These are phyloP conservation scores for Edolisoma coerulescens DNA, from an alignment of 2,113 vertebrate genomes.

Conservation along the genomic window DNA sequence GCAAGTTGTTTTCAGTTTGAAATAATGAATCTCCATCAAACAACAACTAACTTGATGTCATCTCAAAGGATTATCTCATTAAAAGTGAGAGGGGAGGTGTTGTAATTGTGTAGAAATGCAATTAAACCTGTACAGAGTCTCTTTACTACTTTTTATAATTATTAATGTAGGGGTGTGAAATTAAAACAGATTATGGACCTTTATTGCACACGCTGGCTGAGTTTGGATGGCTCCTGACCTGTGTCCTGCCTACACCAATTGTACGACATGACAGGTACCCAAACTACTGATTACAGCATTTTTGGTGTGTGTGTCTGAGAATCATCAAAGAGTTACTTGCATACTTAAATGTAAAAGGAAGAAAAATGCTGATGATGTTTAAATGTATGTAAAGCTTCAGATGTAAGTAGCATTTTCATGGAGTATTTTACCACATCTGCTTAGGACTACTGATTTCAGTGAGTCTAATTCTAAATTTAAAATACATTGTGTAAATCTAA, in stretches of 20 bases:
- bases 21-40: background rate
- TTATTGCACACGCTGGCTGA: constrained; percentile 94
- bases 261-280: constrained; percentile 90
- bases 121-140: constrained; percentile 5
- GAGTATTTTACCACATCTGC: background rate
- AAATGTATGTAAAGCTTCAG: background rate
- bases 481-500: background rate
- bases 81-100: background rate
- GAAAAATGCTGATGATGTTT: background rate
- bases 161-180: constrained; percentile 81
- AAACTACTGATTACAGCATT: background rate
- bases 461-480: background rate
- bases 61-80: background rate
- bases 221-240: constrained; percentile 96
- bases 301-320: background rate
- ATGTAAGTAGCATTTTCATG: background rate
- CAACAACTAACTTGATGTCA: background rate
- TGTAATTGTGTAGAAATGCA: background rate
- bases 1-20: background rate
- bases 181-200: constrained; percentile 95
- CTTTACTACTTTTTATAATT: constrained; percentile 51
- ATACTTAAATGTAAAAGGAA: background rate
- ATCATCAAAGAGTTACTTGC: background rate
- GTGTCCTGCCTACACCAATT: constrained; percentile 90
- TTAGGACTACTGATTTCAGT: background rate